Evolutionary conservation across 2,888 invertebrate genomes (phyloP), one percentile per base, ranked within the genome.

Genomic region (Cyclophora punctaria): DNA sequence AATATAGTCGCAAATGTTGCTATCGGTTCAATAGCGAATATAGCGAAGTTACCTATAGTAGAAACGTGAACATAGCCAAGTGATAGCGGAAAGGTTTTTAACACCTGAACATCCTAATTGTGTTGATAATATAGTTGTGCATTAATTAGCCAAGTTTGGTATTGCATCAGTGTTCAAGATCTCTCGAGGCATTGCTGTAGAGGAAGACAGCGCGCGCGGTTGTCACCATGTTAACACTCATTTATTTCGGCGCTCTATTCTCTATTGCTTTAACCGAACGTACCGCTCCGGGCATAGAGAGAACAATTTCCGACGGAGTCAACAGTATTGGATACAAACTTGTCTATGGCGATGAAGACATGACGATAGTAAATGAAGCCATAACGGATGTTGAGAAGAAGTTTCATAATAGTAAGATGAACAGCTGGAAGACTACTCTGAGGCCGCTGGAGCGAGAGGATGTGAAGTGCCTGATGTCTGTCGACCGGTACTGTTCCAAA

Each of bases 381-480:
- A 73, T 82, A 0, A 61, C 60, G 3, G 72, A 80, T 7, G 58
- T 64, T 4, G 85, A 85, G 52, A 80, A 77, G 51, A 37, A 37
- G 37, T 5, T 5, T 37, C 4, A 37, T 4, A 55, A 56, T 40
- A 57, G 62, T 2, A 58, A 59, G 3, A 45, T 75, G 54, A 78
- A 78, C 53, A 68, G 59, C n/a, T 40, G 79, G 35, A 70, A 73
- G 3, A 71, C 78, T 34, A 66, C 63, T 0, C 63, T 82, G 5
- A 64, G 72, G 4, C 78, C 79, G 2, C 52, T 88, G 52, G 71
- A 78, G 0, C 61, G 77, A 3, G 60, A 66, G 45, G 87, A 87
- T 47, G 83, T 88, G 3, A 88, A 87, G 63, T 88, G 88, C 45
- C 62, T 88, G 61, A 84, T 86, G 82, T 87, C 87, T 0, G 78